phyloP scores from a whole-genome alignment of 2,888 invertebrate species.

The Dione vanillae region DNA sequence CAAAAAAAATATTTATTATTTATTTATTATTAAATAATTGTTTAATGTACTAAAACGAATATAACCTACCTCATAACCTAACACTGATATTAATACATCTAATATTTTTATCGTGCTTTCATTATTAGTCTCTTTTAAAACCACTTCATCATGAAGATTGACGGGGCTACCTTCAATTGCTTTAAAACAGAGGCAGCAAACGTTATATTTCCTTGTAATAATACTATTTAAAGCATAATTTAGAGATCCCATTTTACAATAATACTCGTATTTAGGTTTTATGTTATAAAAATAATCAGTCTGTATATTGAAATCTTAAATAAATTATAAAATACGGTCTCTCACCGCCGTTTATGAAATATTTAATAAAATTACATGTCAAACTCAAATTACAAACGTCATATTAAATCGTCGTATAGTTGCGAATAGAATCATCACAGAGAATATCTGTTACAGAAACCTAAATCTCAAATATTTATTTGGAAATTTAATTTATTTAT shows the following conservation, averaged over 20 bases:
- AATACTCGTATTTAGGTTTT: not conserved
- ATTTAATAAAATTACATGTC: not conserved
- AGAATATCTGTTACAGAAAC: too few species aligned
- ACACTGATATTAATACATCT: constrained; percentile 58
- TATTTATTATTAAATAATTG: not conserved
- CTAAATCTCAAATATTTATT: too few species aligned
- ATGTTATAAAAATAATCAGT: not conserved
- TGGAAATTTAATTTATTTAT: too few species aligned
- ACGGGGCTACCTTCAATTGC: constrained; percentile 49
- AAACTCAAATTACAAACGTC: constrained; percentile 5
- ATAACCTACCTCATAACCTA: constrained; percentile 60
- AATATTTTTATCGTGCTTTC: constrained; percentile 54
- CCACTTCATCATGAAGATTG: constrained; percentile 58
- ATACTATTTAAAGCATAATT: constrained; percentile 55
- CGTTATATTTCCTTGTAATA: constrained; percentile 56
- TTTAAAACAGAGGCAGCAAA: constrained; percentile 67
- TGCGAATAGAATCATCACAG: not conserved
- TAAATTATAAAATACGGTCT: not conserved
- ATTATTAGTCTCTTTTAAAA: constrained; percentile 51
- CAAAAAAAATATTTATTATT: constrained; percentile 9
- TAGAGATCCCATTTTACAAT: constrained; percentile 50
- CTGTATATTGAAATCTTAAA: not conserved
- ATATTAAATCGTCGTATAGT: not conserved
- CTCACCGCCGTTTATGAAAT: not conserved
- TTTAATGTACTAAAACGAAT: not conserved